Evolutionary conservation across 2,888 invertebrate genomes (phyloP).

Genomic region (Limnephilus marmoratus): DNA sequence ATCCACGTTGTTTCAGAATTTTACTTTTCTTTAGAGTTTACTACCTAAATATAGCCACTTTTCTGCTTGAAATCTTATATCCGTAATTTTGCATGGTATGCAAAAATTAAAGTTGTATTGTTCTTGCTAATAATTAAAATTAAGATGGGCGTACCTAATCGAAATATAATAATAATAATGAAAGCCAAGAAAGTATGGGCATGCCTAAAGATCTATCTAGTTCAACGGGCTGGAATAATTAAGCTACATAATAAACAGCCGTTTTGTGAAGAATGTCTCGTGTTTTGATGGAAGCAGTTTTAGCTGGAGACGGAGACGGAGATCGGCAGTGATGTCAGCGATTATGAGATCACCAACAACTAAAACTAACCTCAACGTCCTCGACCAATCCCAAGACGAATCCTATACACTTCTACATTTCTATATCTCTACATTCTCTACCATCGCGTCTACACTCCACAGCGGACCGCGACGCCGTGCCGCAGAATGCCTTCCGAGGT

Average conservation of each 20-base stretch:
- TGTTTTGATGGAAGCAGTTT: neutral
- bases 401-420: neutral
- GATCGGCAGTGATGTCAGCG: conserved; percentile 31
- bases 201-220: too few relatives aligned
- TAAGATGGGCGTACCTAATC: too few relatives aligned
- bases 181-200: too few relatives aligned
- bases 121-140: too few relatives aligned
- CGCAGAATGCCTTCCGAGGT: neutral
- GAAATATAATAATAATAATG: too few relatives aligned
- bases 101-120: too few relatives aligned
- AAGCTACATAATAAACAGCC: neutral
- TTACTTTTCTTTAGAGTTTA: too few relatives aligned
- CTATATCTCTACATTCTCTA: neutral
- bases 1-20: too few relatives aligned
- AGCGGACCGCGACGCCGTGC: neutral
- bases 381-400: conserved; percentile 4
- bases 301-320: neutral
- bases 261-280: neutral
- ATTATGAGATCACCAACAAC: neutral
- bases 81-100: too few relatives aligned
- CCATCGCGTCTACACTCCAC: neutral
- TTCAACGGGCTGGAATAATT: neutral
- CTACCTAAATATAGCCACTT: too few relatives aligned
- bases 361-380: conserved; percentile 11
- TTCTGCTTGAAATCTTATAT: too few relatives aligned